phyloP scores from a whole-genome alignment of 2,113 vertebrate genomes.

The Aptenodytes patagonicus region DNA sequence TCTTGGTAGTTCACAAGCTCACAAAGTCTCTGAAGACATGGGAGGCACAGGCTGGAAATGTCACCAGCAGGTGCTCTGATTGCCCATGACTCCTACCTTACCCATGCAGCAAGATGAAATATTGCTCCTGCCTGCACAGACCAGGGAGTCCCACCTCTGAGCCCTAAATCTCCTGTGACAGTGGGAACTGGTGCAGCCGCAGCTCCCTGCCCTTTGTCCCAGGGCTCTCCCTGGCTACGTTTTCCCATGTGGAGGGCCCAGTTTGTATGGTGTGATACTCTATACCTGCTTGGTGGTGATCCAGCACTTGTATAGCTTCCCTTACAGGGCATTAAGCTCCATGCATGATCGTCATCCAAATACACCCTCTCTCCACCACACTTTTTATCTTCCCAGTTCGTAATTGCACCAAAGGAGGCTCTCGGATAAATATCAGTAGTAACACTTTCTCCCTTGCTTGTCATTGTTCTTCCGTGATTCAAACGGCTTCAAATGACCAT shows the following conservation, averaged over 20 bases:
- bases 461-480: constrained; percentile 51
- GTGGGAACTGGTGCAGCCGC: background rate
- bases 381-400: background rate
- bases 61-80: background rate
- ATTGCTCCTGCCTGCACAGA: background rate
- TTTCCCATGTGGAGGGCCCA: background rate
- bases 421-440: constrained; percentile 3
- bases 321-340: background rate
- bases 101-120: background rate
- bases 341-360: background rate
- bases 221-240: background rate
- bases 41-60: background rate
- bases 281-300: background rate
- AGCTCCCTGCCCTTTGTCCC: background rate
- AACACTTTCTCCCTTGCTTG: constrained; percentile 42
- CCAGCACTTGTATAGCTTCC: background rate
- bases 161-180: background rate
- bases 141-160: background rate
- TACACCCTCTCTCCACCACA: background rate
- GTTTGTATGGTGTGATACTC: background rate
- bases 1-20: background rate
- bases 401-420: constrained; percentile 54
- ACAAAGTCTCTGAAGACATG: background rate
- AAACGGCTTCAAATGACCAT: constrained; percentile 34
- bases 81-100: background rate